Evolutionary conservation across 2,888 invertebrate genomes (phyloP), one percentile per base, ranked within the genome.

Genomic region (Brachylomia viminalis): DNA sequence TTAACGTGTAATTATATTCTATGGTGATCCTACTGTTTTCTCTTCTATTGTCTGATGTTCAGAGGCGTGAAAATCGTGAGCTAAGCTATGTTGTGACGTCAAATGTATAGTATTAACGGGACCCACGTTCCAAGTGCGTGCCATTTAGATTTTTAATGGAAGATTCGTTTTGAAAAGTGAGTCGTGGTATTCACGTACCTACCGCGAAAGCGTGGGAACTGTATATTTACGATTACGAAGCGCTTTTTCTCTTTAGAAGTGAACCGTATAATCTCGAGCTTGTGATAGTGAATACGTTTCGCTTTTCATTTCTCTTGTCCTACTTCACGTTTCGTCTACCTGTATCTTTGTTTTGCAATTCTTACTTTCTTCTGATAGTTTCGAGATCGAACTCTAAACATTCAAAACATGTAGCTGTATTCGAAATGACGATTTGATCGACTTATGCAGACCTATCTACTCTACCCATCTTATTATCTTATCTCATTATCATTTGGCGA

Each of bases 31-130:
- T 88, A 91, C 91, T 89, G 93, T 95, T 95, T 96, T 96, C 95
- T 93, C 96, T 94, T 92, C 95, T 89, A 95, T 96, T 96, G 96
- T 96, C 88, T 92, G 75, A 88, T 93, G 95, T 83, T 92, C 94
- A 93, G 77, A 72, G 92, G 92, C 96, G 95, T 95, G 92, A 94
- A 95, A 87, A 93, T 89, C 87, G 88, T 88, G 90, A 87, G 84
- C 84, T 85, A 87, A 86, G 79, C 79, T 78, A 66, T 84, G 62
- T 66, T 49, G 47, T 81, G 79, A 86, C 85, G 83, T 84, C 72
- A 77, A 72, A 38, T 65, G 33, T 62, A 49, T 62, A 65, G 62
- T 69, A 70, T 70, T 49, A 70, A 82, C 47, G 75, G 61, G 65
- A 45, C 49, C 30, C 23, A 61, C 38, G 47, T 20, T 61, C 75